Base-by-base conservation (phyloP, 2,113 vertebrate species). In the Labeo catla region DNA sequence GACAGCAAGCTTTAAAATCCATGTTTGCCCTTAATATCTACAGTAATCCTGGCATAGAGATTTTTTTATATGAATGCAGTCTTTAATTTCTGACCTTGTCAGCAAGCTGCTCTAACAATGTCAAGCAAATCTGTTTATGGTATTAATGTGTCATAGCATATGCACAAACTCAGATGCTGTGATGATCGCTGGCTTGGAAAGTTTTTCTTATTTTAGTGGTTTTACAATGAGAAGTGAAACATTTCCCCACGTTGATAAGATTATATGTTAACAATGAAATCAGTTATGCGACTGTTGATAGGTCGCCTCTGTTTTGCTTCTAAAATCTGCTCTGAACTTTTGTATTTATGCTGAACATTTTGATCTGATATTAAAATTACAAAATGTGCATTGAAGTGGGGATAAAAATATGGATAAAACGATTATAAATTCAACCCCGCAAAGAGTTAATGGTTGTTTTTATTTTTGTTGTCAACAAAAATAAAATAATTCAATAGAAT, bases 31-130 rank as follows among this genome's bases (percentile, higher is more conserved):
- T 76, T 76, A 50, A 76, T 76, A 28, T 76, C 47, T 28, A 76
- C n/a, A 50, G 11, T 76, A 49, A 76, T 76, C 66, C 45, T 45
- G 73, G 65, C 7, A 65, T 73, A 76, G 61, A 66, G 49, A 54
- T 65, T 16, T 11, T 83, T 83, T 73, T 84, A 36, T 52, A 84
- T 59, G 34, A 50, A 73, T 49, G 50, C 8, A 39, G 66, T 16
- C 43, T 54, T 57, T 84, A 4, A 74, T 84, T 39, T 83, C 78
- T 87, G 52, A 63, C 72, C 65, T 84, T 63, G 76, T 57, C 76
- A 57, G 34, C 34, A 76, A 15, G 45, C 73, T 19, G 49, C 76
- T 78, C 28, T 78, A 78, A 36, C 36, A 13, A 54, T 34, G 28
- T 34, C 50, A 10, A 57, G 76, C 28, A 78, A 76, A 78, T 57